Conservation (phyloP, 2,888 invertebrate genomes). For the Drosophila testacea region DNA sequence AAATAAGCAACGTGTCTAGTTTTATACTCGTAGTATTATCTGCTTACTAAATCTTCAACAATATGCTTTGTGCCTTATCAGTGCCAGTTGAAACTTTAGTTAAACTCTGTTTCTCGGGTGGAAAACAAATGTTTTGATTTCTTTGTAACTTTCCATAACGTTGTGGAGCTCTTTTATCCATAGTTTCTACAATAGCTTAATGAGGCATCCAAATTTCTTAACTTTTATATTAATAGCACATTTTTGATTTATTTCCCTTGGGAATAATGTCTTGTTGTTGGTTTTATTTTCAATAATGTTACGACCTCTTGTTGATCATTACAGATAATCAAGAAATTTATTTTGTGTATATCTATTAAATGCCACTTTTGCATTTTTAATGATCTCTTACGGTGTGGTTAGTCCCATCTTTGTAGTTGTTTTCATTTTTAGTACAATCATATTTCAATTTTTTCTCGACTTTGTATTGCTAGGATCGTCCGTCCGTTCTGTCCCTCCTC, state of each 20-base stretch:
- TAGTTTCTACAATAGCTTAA: too few relatives aligned
- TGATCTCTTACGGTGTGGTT: slow-evolving; percentile 47
- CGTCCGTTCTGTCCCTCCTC: slow-evolving; percentile 29
- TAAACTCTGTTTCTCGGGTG: slow-evolving; percentile 2
- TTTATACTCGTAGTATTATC: neutral
- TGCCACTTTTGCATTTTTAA: slow-evolving; percentile 18
- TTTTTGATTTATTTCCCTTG: too few relatives aligned
- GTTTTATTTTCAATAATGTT: neutral
- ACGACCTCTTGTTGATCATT: neutral
- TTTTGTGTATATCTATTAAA: slow-evolving; percentile 5
- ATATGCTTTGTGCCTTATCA: slow-evolving; percentile 29
- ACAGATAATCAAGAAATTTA: slow-evolving; percentile 4
- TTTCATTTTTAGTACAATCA: slow-evolving; percentile 67
- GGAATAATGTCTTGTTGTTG: neutral
- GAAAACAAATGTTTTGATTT: slow-evolving; percentile 2
- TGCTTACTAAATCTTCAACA: neutral
- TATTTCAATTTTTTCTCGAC: slow-evolving; percentile 59
- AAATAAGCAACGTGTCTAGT: neutral
- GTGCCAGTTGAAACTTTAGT: neutral
- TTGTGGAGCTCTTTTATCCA: neutral
- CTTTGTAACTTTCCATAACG: neutral
- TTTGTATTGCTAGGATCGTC: slow-evolving; percentile 21
- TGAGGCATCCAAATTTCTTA: too few relatives aligned
- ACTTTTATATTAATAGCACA: too few relatives aligned
- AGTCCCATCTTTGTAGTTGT: slow-evolving; percentile 41